Base-by-base conservation (phyloP, 2,113 vertebrate species). In the Orycteropus afer region DNA sequence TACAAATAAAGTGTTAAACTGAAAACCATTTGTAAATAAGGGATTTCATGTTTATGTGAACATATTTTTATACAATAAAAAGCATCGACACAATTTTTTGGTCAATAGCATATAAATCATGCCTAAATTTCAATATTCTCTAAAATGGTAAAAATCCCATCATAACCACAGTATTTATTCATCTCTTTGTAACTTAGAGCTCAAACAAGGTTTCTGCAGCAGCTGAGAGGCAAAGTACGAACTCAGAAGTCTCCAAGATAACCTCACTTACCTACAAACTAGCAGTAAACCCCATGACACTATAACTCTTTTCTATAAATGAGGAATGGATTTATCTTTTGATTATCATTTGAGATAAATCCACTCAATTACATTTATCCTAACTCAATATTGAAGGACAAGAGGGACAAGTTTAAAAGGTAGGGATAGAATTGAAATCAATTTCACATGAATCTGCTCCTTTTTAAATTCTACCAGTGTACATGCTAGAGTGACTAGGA, bases 401-500 rank as follows among this genome's bases (percentile, higher is more conserved):
- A 47, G 59, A 82, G 29, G 37, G 13, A 40, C 12, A 25, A n/a
- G 23, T 27, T 82, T 67, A 2, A 9, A 7, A 59, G 18, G 25
- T 2, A 57, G 32, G 27, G 82, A 37, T 20, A 81, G 32, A 76
- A 53, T 0, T 0, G 11, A 78, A 51, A 32, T 59, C 1, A 0
- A 23, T 74, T 65, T 51, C 25, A 29, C 12, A 3, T 1, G 22
- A n/a, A n/a, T 22, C 69, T 45, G 40, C 40, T 9, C 3, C 32
- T 25, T 51, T 29, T 23, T n/a, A 6, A 6, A 4, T 4, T 25
- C 53, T 27, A 1, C 42, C 11, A 8, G 82, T 14, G 40, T 61
- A 42, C 49, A 22, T 1, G 0, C 0, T 3, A 12, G 17, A 3
- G 25, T 0, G 53, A n/a, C 9, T 0, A 1, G 42, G 53, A 42